A percentile compares a stretch with the other conserved stretches of the same genome.
phyloP scores from a whole-genome alignment of 1,140 invertebrate species.

The Apis mellifera region DNA sequence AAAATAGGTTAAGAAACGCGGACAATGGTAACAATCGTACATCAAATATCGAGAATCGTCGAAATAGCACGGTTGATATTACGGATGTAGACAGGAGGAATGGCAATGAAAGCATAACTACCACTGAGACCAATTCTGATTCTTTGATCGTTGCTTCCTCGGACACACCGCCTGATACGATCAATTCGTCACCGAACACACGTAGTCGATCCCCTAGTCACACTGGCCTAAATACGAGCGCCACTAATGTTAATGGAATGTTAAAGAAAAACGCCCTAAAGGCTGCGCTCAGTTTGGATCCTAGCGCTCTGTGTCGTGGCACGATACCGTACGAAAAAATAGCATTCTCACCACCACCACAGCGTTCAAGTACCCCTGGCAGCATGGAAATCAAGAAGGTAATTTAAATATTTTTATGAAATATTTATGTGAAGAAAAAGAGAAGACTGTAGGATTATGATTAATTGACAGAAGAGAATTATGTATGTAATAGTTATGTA shows the following conservation, averaged over 20 bases:
- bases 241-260: conserved; percentile 76
- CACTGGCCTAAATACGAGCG: conserved; percentile 63
- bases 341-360: conserved; percentile 71
- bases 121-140: conserved; percentile 73
- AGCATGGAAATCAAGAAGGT: conserved; percentile 74
- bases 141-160: conserved; percentile 68
- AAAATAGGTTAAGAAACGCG: conserved; percentile 15
- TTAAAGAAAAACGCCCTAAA: conserved; percentile 76
- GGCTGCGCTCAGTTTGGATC: conserved; percentile 81
- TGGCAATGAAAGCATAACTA: conserved; percentile 69
- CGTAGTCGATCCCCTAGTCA: conserved; percentile 75
- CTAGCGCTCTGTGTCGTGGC: conserved; percentile 77
- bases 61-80: conserved; percentile 25
- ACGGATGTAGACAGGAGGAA: conserved; percentile 53
- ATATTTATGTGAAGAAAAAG: no score
- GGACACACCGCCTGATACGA: conserved; percentile 66
- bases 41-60: conserved; percentile 15
- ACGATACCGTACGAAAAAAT: conserved; percentile 78
- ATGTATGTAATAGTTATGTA: not conserved
- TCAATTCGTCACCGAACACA: conserved; percentile 73
- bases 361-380: conserved; percentile 70
- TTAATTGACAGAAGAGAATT: not conserved
- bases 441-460: not conserved
- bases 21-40: conserved; percentile 59
- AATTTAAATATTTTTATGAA: not conserved